A percentile compares a stretch with the other conserved stretches of the same genome.
phyloP scores from a whole-genome alignment of 2,113 vertebrate genomes.

The Chlamydotis undulata region DNA sequence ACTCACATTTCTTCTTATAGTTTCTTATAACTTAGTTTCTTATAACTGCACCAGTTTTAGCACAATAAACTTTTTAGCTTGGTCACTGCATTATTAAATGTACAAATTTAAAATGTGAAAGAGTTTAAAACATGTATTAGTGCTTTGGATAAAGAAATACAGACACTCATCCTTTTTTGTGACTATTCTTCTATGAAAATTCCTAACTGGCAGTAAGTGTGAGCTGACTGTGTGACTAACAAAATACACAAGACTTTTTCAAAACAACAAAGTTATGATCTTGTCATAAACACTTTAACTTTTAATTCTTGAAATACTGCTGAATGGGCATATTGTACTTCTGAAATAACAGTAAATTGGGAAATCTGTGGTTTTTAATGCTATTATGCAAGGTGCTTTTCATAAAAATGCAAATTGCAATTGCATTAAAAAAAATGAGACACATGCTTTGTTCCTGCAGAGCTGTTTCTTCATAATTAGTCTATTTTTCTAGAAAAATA shows the following conservation, averaged over 20 bases:
- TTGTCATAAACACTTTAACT: background rate
- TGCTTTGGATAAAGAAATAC: background rate
- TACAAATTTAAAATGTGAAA: too few species aligned
- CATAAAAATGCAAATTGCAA: background rate
- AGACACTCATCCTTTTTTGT: rapidly evolving
- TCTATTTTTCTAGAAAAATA: slow-evolving; percentile 14
- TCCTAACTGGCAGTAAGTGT: background rate
- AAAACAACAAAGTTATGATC: background rate
- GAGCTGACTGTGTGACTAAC: background rate
- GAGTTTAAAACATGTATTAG: background rate
- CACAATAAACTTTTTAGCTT: background rate
- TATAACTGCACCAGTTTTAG: background rate
- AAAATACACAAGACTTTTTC: background rate
- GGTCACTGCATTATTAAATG: background rate
- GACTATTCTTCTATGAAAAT: background rate
- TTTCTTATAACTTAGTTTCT: background rate
- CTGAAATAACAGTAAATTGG: background rate
- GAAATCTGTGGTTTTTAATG: background rate
- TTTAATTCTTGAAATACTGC: background rate
- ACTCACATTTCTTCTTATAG: background rate
- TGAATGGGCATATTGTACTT: background rate
- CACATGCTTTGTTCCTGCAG: background rate
- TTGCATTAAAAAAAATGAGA: background rate
- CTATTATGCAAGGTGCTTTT: background rate
- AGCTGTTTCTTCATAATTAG: background rate